phyloP scores from a whole-genome alignment of 2,113 vertebrate genomes.

The Grammomys surdaster region DNA sequence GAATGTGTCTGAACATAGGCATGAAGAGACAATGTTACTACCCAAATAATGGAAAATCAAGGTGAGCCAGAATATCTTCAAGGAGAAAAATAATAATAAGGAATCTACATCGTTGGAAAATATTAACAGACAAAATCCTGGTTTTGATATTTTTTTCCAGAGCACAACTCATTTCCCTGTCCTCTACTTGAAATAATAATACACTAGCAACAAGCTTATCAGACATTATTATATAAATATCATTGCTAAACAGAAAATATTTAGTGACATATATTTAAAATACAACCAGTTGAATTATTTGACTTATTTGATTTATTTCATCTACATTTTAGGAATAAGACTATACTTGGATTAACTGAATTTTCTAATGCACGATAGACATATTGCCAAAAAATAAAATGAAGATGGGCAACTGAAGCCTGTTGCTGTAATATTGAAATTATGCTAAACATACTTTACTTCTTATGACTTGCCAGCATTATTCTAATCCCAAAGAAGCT shows the following conservation, averaged over 20 bases:
- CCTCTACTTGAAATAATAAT: not conserved
- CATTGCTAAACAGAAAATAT: not conserved
- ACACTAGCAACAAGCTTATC: not conserved
- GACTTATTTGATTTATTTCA: not conserved
- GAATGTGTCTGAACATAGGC: not conserved
- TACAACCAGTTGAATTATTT: not conserved
- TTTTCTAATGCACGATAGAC: not conserved
- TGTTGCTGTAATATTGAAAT: not conserved
- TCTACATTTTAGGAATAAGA: not conserved
- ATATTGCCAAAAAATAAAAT: not conserved
- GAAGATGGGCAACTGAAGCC: not conserved
- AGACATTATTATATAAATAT: not conserved
- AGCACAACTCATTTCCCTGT: not conserved
- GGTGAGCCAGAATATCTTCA: not conserved
- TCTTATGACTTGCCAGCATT: not conserved
- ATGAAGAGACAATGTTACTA: not conserved
- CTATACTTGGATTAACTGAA: not conserved
- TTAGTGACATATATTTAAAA: not conserved
- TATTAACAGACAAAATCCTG: not conserved
- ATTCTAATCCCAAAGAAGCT: not conserved
- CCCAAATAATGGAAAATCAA: not conserved
- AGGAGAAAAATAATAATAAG: not conserved
- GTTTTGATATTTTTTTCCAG: not conserved
- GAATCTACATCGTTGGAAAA: not conserved
- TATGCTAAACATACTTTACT: not conserved